Percentiles rank a stretch among this genome's conserved stretches.
These are phyloP conservation scores for Acrocyrtus sp. DNA, from an alignment of 2,888 invertebrate species.

Conservation along the genomic window DNA sequence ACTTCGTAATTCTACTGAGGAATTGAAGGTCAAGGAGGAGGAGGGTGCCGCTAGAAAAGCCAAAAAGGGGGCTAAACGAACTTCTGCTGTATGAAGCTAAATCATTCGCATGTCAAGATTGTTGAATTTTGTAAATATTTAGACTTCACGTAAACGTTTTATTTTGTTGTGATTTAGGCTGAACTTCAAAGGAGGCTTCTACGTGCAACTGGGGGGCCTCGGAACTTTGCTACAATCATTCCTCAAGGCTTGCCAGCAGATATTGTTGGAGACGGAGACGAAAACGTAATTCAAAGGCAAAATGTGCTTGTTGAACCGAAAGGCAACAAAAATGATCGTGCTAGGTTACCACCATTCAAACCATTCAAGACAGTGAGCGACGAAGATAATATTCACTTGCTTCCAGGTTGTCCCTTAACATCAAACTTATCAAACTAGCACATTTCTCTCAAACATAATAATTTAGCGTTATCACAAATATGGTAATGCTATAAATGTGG, in stretches of 20 bases:
- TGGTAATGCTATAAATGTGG: neutral
- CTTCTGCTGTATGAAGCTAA: constrained; percentile 26
- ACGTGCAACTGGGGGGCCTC: too few relatives aligned
- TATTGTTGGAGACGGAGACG: constrained; percentile 9
- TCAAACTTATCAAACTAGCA: neutral
- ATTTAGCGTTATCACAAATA: neutral
- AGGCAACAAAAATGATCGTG: constrained; percentile 24
- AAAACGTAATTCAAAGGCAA: constrained; percentile 2
- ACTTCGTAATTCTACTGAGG: constrained; percentile 13
- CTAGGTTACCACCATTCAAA: constrained; percentile 36
- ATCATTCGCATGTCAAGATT: too few relatives aligned
- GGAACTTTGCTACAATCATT: constrained; percentile 29
- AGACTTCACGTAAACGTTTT: too few relatives aligned
- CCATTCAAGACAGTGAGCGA: constrained; percentile 46
- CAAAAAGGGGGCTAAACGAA: neutral
- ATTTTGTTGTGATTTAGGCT: too few relatives aligned
- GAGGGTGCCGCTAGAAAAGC: neutral
- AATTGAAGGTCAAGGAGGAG: constrained; percentile 2
- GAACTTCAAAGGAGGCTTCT: too few relatives aligned
- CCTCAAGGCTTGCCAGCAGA: constrained; percentile 42
- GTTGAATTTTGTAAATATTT: too few relatives aligned
- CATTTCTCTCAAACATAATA: neutral
- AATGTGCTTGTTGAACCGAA: constrained; percentile 6
- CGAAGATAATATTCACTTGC: constrained; percentile 43
- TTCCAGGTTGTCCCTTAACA: constrained; percentile 9